These are phyloP conservation scores for Eurypyga helias DNA, from an alignment of 2,113 vertebrate genomes.

Conservation along the genomic window DNA sequence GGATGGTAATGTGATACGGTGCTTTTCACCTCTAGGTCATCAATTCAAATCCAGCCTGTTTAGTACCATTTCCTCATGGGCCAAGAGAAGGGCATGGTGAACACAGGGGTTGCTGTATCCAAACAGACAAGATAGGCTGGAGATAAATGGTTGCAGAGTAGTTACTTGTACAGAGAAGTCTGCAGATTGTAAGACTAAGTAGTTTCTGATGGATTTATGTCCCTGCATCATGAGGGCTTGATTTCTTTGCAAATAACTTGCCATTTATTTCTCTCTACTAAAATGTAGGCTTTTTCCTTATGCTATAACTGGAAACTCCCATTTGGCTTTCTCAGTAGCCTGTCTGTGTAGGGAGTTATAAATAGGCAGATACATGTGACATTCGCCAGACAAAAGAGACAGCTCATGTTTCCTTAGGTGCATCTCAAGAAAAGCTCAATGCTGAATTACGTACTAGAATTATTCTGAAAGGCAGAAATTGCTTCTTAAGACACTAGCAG, in stretches of 20 bases:
- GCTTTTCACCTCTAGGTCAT: conserved; percentile 51
- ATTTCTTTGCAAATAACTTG: background rate
- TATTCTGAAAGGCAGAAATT: background rate
- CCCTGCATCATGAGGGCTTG: background rate
- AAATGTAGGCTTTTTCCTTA: background rate
- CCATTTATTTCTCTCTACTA: background rate
- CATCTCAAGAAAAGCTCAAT: background rate
- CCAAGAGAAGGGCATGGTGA: background rate
- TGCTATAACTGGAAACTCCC: background rate
- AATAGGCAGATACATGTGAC: background rate
- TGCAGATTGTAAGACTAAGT: conserved; percentile 7
- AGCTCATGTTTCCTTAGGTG: conserved; percentile 15
- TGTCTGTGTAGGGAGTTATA: conserved; percentile 21
- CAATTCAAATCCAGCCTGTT: conserved; percentile 5
- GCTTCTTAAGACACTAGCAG: background rate
- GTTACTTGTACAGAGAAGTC: background rate
- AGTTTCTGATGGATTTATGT: background rate
- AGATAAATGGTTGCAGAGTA: conserved; percentile 8
- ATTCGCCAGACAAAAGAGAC: conserved; percentile 20
- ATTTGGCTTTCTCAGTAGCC: conserved; percentile 17
- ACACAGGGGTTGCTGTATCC: background rate
- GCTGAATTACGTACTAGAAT: background rate
- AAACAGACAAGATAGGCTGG: conserved; percentile 43
- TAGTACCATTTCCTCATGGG: conserved; percentile 43
- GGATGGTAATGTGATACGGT: conserved; percentile 16